A percentile compares a stretch with the other conserved stretches of the same genome.
phyloP scores from a whole-genome alignment of 2,888 invertebrate species.

The Nomada fabriciana region DNA sequence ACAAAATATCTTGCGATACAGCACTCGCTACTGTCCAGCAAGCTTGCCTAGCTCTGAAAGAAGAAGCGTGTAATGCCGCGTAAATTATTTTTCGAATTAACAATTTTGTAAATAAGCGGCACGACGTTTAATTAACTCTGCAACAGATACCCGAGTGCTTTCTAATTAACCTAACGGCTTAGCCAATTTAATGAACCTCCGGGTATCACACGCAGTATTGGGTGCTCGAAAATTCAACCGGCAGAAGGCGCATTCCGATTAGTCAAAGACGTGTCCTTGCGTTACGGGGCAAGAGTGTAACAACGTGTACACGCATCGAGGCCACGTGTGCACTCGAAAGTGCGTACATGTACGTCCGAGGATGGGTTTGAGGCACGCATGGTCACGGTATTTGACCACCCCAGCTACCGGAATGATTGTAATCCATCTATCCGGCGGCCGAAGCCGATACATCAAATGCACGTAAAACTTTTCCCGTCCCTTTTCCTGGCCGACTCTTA shows the following conservation, averaged over 20 bases:
- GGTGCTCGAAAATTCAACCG: constrained; percentile 35
- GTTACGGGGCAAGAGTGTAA: constrained; percentile 43
- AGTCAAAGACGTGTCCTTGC: constrained; percentile 64
- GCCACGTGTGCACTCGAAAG: constrained; percentile 70
- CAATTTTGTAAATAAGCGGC: too few relatives aligned
- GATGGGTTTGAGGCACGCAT: constrained; percentile 75
- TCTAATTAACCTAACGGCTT: constrained; percentile 19
- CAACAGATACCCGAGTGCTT: constrained; percentile 1
- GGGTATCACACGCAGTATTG: constrained; percentile 4
- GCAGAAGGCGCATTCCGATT: constrained; percentile 16
- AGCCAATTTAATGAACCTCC: constrained; percentile 7
- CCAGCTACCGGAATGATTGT: constrained; percentile 83
- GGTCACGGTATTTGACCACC: constrained; percentile 84
- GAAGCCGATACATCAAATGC: constrained; percentile 81
- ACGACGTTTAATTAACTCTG: constrained; percentile 1
- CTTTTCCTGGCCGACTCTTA: constrained; percentile 22
- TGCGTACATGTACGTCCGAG: constrained; percentile 66
- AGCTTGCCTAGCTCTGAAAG: too few relatives aligned
- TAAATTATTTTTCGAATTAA: too few relatives aligned
- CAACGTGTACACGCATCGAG: constrained; percentile 50
- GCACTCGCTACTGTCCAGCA: too few relatives aligned
- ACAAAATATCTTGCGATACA: too few relatives aligned
- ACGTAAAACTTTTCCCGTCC: constrained; percentile 61
- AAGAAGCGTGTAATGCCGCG: too few relatives aligned
- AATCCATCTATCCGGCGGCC: constrained; percentile 84